Percentiles rank a stretch among this genome's conserved stretches.
Evolutionary conservation across 1,140 invertebrate genomes (phyloP).

Genomic region (Drosophila mojavensis): DNA sequence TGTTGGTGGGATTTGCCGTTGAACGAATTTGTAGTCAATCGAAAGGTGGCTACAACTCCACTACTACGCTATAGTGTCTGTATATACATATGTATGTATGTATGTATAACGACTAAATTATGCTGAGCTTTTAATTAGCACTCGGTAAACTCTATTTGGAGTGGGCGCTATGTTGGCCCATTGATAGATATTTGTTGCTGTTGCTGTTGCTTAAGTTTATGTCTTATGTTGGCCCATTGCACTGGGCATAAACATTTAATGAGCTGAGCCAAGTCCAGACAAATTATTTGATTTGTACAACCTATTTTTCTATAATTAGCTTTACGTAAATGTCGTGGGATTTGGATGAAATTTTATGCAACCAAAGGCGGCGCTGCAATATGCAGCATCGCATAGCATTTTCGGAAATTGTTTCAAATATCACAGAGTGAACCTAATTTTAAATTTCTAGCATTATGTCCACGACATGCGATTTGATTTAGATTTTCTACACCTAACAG

Average conservation of each 20-base stretch:
- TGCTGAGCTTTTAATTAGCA: slow-evolving; percentile 67
- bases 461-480: background rate
- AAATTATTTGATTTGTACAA: too few relatives aligned
- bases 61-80: slow-evolving; percentile 1
- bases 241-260: background rate
- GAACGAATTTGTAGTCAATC: slow-evolving; percentile 38
- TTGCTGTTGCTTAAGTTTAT: background rate
- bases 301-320: too few relatives aligned
- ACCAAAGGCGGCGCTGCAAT: too few relatives aligned
- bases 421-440: too few relatives aligned
- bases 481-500: too few relatives aligned
- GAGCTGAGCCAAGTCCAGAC: background rate
- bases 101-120: slow-evolving; percentile 61
- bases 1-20: slow-evolving; percentile 44
- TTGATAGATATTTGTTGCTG: background rate
- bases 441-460: background rate
- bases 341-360: too few relatives aligned
- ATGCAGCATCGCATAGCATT: too few relatives aligned
- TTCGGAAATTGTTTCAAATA: too few relatives aligned
- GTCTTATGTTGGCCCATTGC: background rate
- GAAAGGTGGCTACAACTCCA: slow-evolving; percentile 18
- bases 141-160: background rate
- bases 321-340: too few relatives aligned
- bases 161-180: background rate
- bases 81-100: background rate